A percentile compares a stretch with the other conserved stretches of the same genome.
phyloP scores from a whole-genome alignment of 2,888 invertebrate species.

The Erpobdella octoculata region DNA sequence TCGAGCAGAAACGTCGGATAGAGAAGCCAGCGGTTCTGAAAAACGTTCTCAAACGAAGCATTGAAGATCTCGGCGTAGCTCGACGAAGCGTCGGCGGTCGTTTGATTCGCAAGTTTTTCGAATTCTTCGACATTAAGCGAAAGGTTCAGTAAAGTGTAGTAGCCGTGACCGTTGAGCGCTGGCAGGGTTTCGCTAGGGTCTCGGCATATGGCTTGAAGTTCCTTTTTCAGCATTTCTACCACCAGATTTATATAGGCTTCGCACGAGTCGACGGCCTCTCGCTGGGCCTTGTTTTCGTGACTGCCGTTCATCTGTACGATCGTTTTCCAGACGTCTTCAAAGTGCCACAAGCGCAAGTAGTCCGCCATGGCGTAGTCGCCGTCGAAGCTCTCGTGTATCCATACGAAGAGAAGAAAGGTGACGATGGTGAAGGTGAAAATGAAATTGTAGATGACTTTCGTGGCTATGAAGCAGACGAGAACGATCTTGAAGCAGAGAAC shows the following conservation, averaged over 20 bases:
- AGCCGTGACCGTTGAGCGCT: too few species aligned
- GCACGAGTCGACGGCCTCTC: not conserved
- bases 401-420: not conserved
- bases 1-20: not conserved
- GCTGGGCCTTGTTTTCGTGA: not conserved
- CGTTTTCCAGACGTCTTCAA: not conserved
- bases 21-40: not conserved
- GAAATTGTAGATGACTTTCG: not conserved
- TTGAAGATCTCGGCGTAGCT: too few species aligned
- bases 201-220: too few species aligned
- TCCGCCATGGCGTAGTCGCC: not conserved
- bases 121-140: too few species aligned
- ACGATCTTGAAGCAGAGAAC: not conserved
- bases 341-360: not conserved
- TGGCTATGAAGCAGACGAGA: not conserved
- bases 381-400: conserved; percentile 5
- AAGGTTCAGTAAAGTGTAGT: too few species aligned
- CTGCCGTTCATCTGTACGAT: not conserved
- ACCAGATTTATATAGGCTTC: not conserved
- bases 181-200: too few species aligned
- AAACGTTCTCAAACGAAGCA: not conserved
- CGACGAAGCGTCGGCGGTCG: too few species aligned
- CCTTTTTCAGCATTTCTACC: not conserved
- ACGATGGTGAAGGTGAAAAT: not conserved
- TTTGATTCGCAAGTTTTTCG: too few species aligned